Evolutionary conservation across 2,888 invertebrate species (phyloP).

Genomic region (Phlogophora meticulosa): DNA sequence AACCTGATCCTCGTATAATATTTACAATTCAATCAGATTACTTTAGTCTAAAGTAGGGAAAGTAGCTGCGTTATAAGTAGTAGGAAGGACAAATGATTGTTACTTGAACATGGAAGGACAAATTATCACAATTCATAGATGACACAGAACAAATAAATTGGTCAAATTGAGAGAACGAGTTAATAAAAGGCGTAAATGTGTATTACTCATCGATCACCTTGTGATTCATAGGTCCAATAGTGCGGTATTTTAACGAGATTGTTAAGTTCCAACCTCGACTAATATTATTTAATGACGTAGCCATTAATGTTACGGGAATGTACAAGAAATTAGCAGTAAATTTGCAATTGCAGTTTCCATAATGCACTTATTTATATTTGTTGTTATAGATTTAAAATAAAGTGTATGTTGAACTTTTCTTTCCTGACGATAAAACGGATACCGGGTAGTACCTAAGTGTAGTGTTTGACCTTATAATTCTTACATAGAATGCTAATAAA

Average conservation of each 20-base stretch:
- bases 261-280: constrained; percentile 42
- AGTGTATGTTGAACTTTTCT: neutral
- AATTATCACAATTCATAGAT: constrained; percentile 41
- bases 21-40: too few relatives aligned
- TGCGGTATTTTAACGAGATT: constrained; percentile 58
- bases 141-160: constrained; percentile 51
- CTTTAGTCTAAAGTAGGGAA: neutral
- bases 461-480: neutral
- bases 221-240: constrained; percentile 65
- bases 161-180: constrained; percentile 57
- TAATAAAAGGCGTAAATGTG: constrained; percentile 56
- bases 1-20: too few relatives aligned
- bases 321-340: constrained; percentile 47
- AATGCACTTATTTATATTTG: neutral
- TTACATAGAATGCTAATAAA: constrained; percentile 18
- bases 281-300: constrained; percentile 39
- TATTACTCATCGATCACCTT: constrained; percentile 67
- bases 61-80: neutral
- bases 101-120: constrained; percentile 9
- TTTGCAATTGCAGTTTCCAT: constrained; percentile 35
- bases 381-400: neutral
- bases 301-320: constrained; percentile 38
- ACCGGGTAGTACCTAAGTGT: neutral
- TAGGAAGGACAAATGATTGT: neutral
- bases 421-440: neutral